Base-by-base conservation (phyloP, 2,113 vertebrate species). In the Electrona antarctica region DNA sequence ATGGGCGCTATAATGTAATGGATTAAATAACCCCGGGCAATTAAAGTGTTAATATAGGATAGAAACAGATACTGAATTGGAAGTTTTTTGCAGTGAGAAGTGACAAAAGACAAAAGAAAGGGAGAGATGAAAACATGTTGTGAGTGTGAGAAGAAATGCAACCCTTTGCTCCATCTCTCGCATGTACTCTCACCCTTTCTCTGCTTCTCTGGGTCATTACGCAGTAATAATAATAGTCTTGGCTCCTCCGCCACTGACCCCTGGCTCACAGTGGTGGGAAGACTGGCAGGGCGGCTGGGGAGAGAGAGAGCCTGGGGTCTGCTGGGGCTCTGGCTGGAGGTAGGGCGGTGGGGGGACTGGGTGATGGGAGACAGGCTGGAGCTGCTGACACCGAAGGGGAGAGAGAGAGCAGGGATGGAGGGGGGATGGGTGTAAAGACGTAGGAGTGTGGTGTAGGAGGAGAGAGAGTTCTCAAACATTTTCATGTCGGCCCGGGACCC, bases 191-290 rank as follows among this genome's bases (percentile, higher is more conserved):
- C 52, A 55, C 12, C 7, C 47, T 29, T 7, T 51, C 70, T 80
- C 69, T 85, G 49, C 46, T 58, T 80, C 41, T 80, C 75, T 64
- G 79, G 80, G 85, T 85, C 80, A 86, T 89, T 87, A 84, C 74
- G 6, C 78, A 78, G 71, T 59, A 86, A 87, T 88, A 87, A 89
- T 87, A 89, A 72, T 85, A 83, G 69, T 89, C 76, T 84, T 88
- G 82, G 87, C 87, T 84, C 61, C 71, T 74, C 65, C 59, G 49
- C 60, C 2, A 0, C 69, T 86, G 90, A 83, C 82, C 87, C 72
- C 77, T 85, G 81, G 78, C 85, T 86, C 82, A 81, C 75, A 79
- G 87, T 1, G 28, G 69, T 68, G 69, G 78, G 78, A 55, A 81
- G 78, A 84, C 74, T 80, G 78, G 85, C 60, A 77, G 71, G 58